Percentiles rank a stretch among this genome's conserved stretches.
phyloP scores from a whole-genome alignment of 2,113 vertebrate genomes.

The Shinisaurus crocodilurus region DNA sequence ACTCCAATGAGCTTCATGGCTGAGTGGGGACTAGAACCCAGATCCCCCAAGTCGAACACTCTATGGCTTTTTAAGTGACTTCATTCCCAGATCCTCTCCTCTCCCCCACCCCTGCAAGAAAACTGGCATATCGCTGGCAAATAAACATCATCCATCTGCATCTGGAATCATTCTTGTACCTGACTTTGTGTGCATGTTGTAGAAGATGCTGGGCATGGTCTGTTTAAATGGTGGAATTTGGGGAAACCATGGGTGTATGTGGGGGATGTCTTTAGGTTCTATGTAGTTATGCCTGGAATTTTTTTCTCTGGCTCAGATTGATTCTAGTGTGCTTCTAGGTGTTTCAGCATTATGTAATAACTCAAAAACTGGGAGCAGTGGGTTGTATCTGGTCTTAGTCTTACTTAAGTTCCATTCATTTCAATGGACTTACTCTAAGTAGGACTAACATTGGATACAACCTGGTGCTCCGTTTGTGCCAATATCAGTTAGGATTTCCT shows the following conservation, averaged over 20 bases:
- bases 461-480: not conserved
- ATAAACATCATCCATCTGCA: not conserved
- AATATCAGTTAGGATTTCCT: accelerated
- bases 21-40: too few relatives aligned
- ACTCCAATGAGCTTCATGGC: too few relatives aligned
- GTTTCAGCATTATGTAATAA: conserved; percentile 39
- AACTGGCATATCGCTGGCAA: not conserved
- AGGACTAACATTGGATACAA: too few relatives aligned
- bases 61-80: not conserved
- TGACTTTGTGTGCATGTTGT: not conserved
- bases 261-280: not conserved
- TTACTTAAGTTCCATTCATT: too few relatives aligned
- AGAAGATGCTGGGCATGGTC: not conserved
- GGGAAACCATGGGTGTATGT: too few relatives aligned
- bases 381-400: too few relatives aligned
- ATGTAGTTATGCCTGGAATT: not conserved
- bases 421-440: too few relatives aligned
- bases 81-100: not conserved
- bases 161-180: too few relatives aligned
- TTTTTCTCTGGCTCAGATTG: not conserved
- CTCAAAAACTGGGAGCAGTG: not conserved
- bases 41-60: too few relatives aligned
- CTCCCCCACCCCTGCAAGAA: not conserved
- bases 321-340: not conserved
- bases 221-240: not conserved